Percentiles rank a stretch among this genome's conserved stretches.
Conservation (phyloP, 2,113 vertebrate genomes). For the Podiceps cristatus region DNA sequence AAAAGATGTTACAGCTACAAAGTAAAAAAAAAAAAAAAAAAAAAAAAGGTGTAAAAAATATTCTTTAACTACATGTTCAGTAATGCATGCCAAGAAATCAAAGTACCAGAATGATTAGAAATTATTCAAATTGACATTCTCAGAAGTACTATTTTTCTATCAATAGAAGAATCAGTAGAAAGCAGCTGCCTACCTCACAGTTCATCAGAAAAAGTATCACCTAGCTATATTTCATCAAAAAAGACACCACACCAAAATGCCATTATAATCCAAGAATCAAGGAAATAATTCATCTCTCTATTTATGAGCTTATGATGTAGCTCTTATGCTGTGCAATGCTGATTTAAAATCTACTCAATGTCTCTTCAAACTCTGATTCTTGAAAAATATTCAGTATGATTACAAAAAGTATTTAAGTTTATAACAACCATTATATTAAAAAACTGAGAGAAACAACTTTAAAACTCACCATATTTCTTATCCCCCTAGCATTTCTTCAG, state of each 20-base stretch:
- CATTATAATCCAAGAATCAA: constrained; percentile 48
- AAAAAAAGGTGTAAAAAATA: background rate
- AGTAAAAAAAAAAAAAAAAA: background rate
- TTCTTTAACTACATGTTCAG: constrained; percentile 33
- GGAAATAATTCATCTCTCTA: constrained; percentile 25
- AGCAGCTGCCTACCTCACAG: background rate
- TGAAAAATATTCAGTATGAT: background rate
- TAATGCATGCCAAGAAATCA: constrained; percentile 46
- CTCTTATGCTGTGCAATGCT: background rate
- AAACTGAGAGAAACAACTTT: background rate
- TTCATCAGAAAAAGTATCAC: constrained; percentile 6
- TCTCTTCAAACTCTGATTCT: constrained; percentile 27
- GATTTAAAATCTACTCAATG: constrained; percentile 31
- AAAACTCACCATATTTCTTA: background rate
- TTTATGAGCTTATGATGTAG: constrained; percentile 2
- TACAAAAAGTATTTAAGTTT: background rate
- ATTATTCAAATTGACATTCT: constrained; percentile 52
- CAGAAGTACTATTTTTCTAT: constrained; percentile 57
- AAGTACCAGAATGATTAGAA: constrained; percentile 43
- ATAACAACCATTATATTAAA: background rate
- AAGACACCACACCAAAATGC: constrained; percentile 1
- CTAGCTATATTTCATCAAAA: constrained; percentile 24
- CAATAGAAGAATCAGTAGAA: constrained; percentile 56
- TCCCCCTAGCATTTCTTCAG: background rate
- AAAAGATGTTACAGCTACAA: constrained; percentile 27